Conservation (phyloP, 2,797 vertebrate genomes). For the Limnodromus scolopaceus region DNA sequence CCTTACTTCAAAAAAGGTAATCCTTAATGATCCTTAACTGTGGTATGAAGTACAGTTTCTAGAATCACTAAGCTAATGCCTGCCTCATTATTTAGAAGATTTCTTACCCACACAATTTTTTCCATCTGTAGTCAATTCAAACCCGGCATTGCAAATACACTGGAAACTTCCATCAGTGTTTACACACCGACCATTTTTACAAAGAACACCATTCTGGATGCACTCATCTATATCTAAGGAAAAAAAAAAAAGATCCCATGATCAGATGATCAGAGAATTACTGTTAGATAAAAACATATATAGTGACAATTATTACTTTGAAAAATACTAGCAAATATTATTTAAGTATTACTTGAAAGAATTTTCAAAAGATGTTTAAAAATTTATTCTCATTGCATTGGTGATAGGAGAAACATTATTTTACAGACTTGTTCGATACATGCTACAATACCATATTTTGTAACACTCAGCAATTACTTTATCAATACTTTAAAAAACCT, state of each 20-base stretch:
- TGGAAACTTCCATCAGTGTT: conserved; percentile 83
- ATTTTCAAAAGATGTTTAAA: not conserved
- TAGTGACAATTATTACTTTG: not conserved
- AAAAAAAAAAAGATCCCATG: not conserved
- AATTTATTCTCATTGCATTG: not conserved
- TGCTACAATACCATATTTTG: not conserved
- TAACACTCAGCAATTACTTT: not conserved
- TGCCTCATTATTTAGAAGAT: not conserved
- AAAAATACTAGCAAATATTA: not conserved
- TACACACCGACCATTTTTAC: conserved; percentile 80
- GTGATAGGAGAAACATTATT: not conserved
- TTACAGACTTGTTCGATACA: not conserved
- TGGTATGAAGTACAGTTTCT: not conserved
- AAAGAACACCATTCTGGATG: conserved; percentile 78
- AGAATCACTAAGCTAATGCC: not conserved
- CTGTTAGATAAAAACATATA: not conserved
- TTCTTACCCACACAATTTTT: conserved; percentile 81
- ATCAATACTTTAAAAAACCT: not conserved
- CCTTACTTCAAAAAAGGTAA: not conserved
- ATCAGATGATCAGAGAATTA: not conserved
- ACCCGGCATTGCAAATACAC: conserved; percentile 83
- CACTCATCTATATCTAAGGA: conserved; percentile 79
- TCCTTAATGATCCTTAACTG: not conserved
- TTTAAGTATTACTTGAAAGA: not conserved
- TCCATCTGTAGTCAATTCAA: conserved; percentile 77